A percentile compares a stretch with the other conserved stretches of the same genome.
phyloP scores from a whole-genome alignment of 2,113 vertebrate species.

The Zapus hudsonius region DNA sequence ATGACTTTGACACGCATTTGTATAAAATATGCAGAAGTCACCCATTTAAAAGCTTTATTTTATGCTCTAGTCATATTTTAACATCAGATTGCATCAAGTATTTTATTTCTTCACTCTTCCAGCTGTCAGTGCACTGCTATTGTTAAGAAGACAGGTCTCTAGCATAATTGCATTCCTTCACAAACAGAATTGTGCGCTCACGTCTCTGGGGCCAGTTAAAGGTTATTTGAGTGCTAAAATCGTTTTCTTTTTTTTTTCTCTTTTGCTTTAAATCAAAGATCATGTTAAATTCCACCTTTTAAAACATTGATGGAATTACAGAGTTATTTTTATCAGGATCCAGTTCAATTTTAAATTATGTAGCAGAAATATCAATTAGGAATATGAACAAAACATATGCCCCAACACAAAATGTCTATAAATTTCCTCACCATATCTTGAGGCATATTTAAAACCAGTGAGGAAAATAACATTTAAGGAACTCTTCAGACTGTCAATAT shows the following conservation, averaged over 20 bases:
- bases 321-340: background rate
- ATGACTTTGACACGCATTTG: background rate
- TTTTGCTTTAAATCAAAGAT: background rate
- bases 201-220: rapidly evolving
- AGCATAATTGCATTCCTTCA: conserved; percentile 45
- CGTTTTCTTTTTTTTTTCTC: background rate
- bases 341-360: conserved; percentile 10
- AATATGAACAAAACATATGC: background rate
- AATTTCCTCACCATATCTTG: background rate
- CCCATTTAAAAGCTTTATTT: background rate
- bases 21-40: background rate
- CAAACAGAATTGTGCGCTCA: background rate
- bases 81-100: background rate
- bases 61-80: background rate
- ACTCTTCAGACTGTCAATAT: background rate
- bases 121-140: background rate
- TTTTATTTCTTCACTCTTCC: background rate
- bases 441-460: background rate
- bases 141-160: conserved; percentile 76
- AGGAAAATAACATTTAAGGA: background rate
- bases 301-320: background rate
- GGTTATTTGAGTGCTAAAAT: background rate
- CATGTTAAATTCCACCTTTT: background rate
- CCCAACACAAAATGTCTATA: background rate
- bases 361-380: background rate